phyloP scores from a whole-genome alignment of 2,113 vertebrate genomes.

The Nesospiza acunhae region DNA sequence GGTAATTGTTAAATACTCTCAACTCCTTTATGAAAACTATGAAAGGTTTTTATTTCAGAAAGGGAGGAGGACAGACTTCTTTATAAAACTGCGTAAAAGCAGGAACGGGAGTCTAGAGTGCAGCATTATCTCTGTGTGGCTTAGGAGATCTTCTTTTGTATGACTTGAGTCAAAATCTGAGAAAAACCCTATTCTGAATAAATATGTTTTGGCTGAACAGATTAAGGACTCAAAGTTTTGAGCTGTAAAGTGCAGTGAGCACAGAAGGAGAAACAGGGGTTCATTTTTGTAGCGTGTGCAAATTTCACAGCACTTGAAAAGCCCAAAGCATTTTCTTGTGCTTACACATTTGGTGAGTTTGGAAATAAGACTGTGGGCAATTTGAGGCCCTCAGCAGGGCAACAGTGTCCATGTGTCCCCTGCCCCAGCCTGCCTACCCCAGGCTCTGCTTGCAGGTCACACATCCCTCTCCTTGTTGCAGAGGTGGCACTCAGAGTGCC shows the following conservation, averaged over 20 bases:
- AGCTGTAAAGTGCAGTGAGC: neutral
- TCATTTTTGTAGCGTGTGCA: neutral
- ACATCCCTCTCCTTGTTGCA: neutral
- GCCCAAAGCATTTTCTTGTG: neutral
- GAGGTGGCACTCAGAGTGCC: neutral
- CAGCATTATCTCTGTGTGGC: neutral
- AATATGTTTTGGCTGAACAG: neutral
- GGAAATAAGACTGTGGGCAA: neutral
- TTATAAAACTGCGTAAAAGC: neutral
- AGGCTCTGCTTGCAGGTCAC: neutral
- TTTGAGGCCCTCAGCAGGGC: neutral
- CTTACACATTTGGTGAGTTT: neutral
- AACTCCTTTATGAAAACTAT: neutral
- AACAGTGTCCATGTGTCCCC: rapidly evolving
- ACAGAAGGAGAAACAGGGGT: neutral
- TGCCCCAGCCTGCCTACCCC: neutral
- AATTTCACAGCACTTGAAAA: neutral
- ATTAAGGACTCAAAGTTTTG: neutral
- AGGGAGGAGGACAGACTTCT: neutral
- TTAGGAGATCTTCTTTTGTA: neutral
- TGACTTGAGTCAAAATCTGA: neutral
- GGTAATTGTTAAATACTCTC: neutral
- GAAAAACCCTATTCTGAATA: neutral
- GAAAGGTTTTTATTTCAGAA: neutral
- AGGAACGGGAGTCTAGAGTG: neutral